Evolutionary conservation across 2,888 invertebrate genomes (phyloP), one percentile per base, ranked within the genome.

Genomic region (Sarcophaga rosellei): DNA sequence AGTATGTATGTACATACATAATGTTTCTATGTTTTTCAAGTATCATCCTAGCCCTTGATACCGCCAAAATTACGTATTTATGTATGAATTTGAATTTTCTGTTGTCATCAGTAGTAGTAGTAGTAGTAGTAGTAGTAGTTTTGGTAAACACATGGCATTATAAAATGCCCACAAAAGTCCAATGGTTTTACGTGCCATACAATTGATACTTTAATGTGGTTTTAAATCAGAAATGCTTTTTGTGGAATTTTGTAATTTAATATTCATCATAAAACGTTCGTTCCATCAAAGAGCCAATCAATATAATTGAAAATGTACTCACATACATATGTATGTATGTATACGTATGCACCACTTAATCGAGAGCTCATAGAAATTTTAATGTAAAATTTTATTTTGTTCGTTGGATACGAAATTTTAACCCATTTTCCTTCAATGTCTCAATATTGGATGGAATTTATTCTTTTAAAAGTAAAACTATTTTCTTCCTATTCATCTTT

Each of bases 191-290:
- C 59, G 35, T 35, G 25, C 61, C 21, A 20, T 61, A 17, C 15
- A 73, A 61, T 61, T 73, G 35, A 6, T 44, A 61, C 21, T 61
- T 35, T 61, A 73, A 59, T 59, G 35, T 72, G 20, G 25, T 25
- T 72, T 72, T 72, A n/a, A 35, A 59, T 59, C 72, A 57, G 25
- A 72, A 59, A 35, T 35, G 20, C 47, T 21, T 25, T 72, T 72
- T 72, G 20, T 2, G 25, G 21, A 73, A 61, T 73, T 61, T 61
- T 73, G 61, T 20, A 73, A 35, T 59, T 70, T 61, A 8, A 61
- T 44, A 73, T 61, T 35, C 35, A 44, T 53, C 17, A 53, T 53
- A 53, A 70, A 25, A 57, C 25, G 53, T 35, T 35, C 35, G 10
- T 35, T 57, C 53, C 23, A 70, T 53, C 11, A 57, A 70, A 25